Evolutionary conservation across 64 coral and sea anemone species (phyloP).

Genomic region (Porites lutea): DNA sequence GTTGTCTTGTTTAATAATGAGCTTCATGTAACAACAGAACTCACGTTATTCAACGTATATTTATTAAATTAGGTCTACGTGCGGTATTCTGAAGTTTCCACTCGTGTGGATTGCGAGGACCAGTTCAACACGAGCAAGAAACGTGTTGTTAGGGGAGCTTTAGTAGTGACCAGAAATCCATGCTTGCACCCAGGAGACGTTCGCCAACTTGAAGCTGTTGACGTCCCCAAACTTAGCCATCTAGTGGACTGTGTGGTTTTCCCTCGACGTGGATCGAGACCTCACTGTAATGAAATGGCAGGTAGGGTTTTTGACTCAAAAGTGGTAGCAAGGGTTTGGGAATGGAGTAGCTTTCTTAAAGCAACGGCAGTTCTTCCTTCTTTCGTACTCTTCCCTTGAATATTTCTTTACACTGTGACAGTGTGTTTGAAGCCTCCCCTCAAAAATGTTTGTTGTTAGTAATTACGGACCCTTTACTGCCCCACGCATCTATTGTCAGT

Average conservation of each 20-base stretch:
- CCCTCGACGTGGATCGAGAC: slow-evolving; percentile 47
- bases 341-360: too few species aligned
- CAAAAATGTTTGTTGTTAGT: too few species aligned
- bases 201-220: slow-evolving; percentile 76
- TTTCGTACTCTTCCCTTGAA: too few species aligned
- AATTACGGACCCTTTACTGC: too few species aligned
- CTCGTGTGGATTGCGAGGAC: slow-evolving; percentile 37
- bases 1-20: too few species aligned
- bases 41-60: too few species aligned
- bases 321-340: too few species aligned
- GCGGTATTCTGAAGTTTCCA: slow-evolving; percentile 75
- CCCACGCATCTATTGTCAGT: too few species aligned
- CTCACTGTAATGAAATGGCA: slow-evolving; percentile 83
- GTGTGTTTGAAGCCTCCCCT: too few species aligned
- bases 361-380: too few species aligned
- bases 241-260: slow-evolving; percentile 89
- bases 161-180: slow-evolving; percentile 87
- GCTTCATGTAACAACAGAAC: too few species aligned
- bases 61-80: slow-evolving; percentile 69
- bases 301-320: slow-evolving; percentile 22
- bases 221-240: slow-evolving; percentile 51
- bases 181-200: slow-evolving; percentile 91
- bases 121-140: slow-evolving; percentile 37
- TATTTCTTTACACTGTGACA: too few species aligned
- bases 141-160: slow-evolving; percentile 41